Evolutionary conservation across 2,113 vertebrate genomes (phyloP).

Genomic region (Leptocoma aspasia): DNA sequence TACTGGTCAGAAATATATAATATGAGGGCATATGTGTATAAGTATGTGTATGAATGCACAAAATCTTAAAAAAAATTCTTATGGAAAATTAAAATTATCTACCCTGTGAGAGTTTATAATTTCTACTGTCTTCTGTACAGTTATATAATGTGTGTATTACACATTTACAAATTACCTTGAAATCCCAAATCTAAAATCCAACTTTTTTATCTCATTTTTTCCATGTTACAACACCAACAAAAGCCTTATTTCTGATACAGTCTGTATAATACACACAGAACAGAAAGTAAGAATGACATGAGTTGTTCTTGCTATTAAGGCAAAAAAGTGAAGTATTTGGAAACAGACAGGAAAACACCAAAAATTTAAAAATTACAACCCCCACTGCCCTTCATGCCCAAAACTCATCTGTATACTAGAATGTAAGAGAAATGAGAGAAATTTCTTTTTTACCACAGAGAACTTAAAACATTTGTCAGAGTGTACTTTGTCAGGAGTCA

Average conservation of each 20-base stretch:
- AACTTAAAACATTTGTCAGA: neutral
- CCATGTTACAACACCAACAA: neutral
- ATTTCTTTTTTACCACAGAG: neutral
- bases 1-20: neutral
- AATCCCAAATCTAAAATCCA: neutral
- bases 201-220: neutral
- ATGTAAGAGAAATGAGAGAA: neutral
- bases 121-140: neutral
- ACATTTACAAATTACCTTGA: neutral
- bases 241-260: neutral
- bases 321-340: neutral
- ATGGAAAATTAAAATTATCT: neutral
- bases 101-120: neutral
- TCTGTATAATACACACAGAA: neutral
- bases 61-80: neutral
- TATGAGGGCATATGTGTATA: accelerated
- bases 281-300: neutral
- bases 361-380: neutral
- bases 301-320: neutral
- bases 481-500: neutral
- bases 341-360: neutral
- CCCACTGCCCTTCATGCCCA: neutral
- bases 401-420: neutral
- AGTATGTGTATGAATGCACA: neutral
- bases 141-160: neutral